Evolutionary conservation across 2,888 invertebrate species (phyloP), one percentile per base, ranked within the genome.

Genomic region (Chrysopilus asiliformis): DNA sequence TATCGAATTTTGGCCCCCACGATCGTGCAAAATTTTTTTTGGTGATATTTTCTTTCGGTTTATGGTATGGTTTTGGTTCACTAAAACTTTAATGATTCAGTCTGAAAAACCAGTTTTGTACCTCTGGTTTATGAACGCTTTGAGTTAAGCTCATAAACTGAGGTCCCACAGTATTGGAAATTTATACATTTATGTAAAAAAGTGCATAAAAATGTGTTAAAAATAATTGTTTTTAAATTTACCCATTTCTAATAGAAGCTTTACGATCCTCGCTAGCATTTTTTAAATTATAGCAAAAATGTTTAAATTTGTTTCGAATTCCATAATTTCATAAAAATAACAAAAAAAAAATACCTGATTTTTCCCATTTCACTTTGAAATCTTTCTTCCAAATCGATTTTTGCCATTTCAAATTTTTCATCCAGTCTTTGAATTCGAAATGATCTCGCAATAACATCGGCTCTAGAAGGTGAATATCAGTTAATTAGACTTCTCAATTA

Each of bases 401-500:
- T 60, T 46, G 72, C 68, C 9, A 64, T 55, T 18, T 60, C 57
- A 52, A 79, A 79, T 1, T 66, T 65, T 12, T 65, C 57, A 0
- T 70, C 68, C 12, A 82, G 60, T 50, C 71, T 70, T 47, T 74
- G 68, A 51, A 79, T 74, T 3, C 79, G 69, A 36, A 80, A 60
- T 0, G 75, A 71, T 47, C 71, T 60, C 10, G 79, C 68, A 49
- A 56, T 28, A 1, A 43, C 35, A 3, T 47, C 31, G 10, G 40
- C 36, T 5, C 53, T 54, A 33, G 2, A 32, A 32, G 10, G 5
- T n/a, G n/a, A n/a, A n/a, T n/a, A n/a, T n/a, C n/a, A n/a, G n/a
- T n/a, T n/a, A n/a, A n/a, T n/a, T n/a, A n/a, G n/a, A n/a, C n/a
- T n/a, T n/a, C n/a, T n/a, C n/a, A n/a, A n/a, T n/a, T n/a, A n/a